phyloP scores from a whole-genome alignment of 2,888 invertebrate genomes.

The Acrocera orbiculus region DNA sequence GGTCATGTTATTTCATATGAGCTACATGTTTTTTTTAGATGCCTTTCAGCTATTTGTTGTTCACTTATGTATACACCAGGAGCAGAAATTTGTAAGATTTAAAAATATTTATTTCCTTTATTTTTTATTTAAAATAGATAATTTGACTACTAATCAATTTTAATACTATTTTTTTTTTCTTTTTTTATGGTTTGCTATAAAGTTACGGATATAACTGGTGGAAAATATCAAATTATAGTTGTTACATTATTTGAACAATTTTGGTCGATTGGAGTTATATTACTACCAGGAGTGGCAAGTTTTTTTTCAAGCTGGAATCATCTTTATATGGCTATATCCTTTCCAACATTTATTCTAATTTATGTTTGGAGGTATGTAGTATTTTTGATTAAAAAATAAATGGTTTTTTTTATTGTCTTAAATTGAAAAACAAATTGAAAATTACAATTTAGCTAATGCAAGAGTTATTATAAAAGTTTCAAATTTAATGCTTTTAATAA shows the following conservation, averaged over 20 bases:
- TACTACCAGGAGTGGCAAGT: slow-evolving; percentile 31
- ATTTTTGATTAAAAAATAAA: background rate
- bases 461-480: no score
- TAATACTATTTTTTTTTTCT: no score
- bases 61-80: slow-evolving; percentile 34
- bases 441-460: no score
- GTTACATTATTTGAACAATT: slow-evolving; percentile 32
- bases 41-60: slow-evolving; percentile 32
- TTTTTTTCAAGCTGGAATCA: slow-evolving; percentile 31
- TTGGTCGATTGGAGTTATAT: slow-evolving; percentile 34
- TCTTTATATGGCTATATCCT: slow-evolving; percentile 33
- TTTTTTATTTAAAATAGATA: no score
- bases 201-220: slow-evolving; percentile 33
- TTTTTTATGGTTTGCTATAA: slow-evolving; percentile 1
- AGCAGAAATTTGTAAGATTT: slow-evolving; percentile 30
- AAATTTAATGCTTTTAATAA: no score
- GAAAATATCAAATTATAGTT: slow-evolving; percentile 27
- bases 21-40: slow-evolving; percentile 32
- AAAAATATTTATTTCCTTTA: background rate
- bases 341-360: slow-evolving; percentile 31
- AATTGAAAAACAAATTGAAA: no score
- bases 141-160: no score
- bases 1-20: slow-evolving; percentile 31
- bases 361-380: slow-evolving; percentile 27
- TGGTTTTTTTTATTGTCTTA: no score